These are phyloP conservation scores for Stomatorhinus walkeri DNA, from an alignment of 2,797 vertebrate genomes.

Conservation along the genomic window DNA sequence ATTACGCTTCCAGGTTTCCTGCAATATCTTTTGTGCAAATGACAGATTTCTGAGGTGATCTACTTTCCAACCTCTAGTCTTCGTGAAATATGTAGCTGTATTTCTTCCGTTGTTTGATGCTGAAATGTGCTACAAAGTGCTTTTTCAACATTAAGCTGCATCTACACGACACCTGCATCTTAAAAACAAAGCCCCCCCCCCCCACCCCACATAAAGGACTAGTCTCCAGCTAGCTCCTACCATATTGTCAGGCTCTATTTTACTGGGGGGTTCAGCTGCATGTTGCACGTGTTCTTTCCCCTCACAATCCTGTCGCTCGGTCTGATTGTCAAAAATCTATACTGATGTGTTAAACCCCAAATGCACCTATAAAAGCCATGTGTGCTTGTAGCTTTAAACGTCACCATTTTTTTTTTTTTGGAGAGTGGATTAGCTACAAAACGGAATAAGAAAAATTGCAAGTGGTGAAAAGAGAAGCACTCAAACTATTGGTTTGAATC, in stretches of 20 bases:
- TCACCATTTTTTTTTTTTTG: too few relatives aligned
- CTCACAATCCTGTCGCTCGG: background rate
- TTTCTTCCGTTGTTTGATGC: background rate
- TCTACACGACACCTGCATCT: background rate
- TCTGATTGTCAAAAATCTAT: background rate
- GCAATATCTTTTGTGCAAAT: constrained; percentile 5
- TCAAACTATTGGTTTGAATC: background rate
- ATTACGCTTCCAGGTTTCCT: background rate
- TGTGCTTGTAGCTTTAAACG: background rate
- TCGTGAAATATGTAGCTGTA: background rate
- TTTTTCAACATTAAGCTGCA: background rate
- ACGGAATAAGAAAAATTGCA: background rate
- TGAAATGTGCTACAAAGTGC: background rate
- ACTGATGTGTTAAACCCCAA: background rate
- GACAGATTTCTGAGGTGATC: background rate
- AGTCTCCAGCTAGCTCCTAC: background rate
- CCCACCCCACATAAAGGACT: background rate
- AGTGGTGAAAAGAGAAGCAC: background rate
- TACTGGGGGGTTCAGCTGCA: background rate
- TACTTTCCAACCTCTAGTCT: background rate
- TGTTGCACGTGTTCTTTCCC: background rate
- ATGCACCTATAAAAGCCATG: background rate
- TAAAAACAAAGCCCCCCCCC: background rate
- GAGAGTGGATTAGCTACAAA: background rate
- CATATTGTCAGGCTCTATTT: background rate